Evolutionary conservation across 2,797 vertebrate genomes (phyloP).

Genomic region (Eleutherodactylus coqui): DNA sequence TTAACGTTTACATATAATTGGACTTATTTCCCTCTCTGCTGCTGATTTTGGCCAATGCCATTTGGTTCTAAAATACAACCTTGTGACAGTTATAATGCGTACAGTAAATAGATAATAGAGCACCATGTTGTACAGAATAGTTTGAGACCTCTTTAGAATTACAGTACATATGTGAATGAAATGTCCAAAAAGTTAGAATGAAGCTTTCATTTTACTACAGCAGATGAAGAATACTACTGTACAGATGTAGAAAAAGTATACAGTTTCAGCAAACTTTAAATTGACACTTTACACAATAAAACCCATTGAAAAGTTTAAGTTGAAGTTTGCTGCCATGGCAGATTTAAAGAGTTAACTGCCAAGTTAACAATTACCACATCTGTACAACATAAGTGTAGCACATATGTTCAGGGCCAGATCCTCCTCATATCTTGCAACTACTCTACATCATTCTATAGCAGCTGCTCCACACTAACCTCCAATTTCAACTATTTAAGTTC

Average conservation of each 20-base stretch:
- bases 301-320: no score
- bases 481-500: background rate
- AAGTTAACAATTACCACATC: no score
- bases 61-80: slow-evolving; percentile 65
- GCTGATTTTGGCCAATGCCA: background rate
- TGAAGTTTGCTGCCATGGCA: no score
- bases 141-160: slow-evolving; percentile 69
- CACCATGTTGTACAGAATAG: slow-evolving; percentile 69
- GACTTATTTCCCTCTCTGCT: background rate
- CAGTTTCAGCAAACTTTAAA: no score
- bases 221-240: slow-evolving; percentile 58
- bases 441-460: background rate
- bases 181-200: slow-evolving; percentile 66
- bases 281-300: no score
- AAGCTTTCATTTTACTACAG: slow-evolving; percentile 81
- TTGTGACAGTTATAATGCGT: slow-evolving; percentile 73
- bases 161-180: slow-evolving; percentile 75
- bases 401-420: background rate
- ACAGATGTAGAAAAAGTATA: no score
- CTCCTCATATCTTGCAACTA: background rate
- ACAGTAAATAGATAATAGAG: slow-evolving; percentile 67
- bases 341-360: no score
- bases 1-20: slow-evolving; percentile 31
- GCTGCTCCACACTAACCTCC: background rate
- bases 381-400: background rate